These are phyloP conservation scores for Sebastes jordani DNA, from an alignment of 2,797 vertebrate genomes.

Conservation along the genomic window DNA sequence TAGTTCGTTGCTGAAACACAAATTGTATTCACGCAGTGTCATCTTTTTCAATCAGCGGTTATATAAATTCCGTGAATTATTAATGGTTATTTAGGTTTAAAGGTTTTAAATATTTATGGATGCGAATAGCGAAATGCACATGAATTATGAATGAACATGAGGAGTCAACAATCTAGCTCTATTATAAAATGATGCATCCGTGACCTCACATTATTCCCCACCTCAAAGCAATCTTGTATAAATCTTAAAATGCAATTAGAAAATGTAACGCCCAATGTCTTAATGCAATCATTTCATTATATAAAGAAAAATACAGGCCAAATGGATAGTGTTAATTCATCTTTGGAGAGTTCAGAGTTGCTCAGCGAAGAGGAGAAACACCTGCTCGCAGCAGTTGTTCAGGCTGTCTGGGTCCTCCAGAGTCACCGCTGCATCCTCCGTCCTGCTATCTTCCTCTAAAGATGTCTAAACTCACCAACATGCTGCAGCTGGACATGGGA, in stretches of 20 bases:
- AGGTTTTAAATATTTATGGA: constrained; percentile 59
- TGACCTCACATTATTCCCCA: neutral
- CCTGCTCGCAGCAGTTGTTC: constrained; percentile 64
- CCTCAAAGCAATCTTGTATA: neutral
- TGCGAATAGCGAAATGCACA: constrained; percentile 17
- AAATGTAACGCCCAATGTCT: constrained; percentile 21
- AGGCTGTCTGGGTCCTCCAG: constrained; percentile 49
- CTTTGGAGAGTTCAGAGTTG: constrained; percentile 47
- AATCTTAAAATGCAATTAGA: constrained; percentile 53
- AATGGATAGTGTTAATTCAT: constrained; percentile 38
- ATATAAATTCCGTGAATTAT: constrained; percentile 37
- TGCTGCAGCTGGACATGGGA: constrained; percentile 75
- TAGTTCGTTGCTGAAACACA: neutral
- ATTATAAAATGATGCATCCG: constrained; percentile 9
- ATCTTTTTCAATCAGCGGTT: constrained; percentile 10
- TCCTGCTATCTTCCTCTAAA: constrained; percentile 45
- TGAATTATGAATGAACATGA: constrained; percentile 42
- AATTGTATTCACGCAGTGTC: neutral
- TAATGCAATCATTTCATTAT: constrained; percentile 9
- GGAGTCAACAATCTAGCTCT: constrained; percentile 20
- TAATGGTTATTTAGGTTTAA: constrained; percentile 41
- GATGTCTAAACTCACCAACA: constrained; percentile 45
- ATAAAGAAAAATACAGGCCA: neutral
- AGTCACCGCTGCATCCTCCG: constrained; percentile 51
- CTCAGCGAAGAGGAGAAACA: constrained; percentile 66